phyloP scores from a whole-genome alignment of 2,113 vertebrate species.

The Thinocorus orbignyianus region DNA sequence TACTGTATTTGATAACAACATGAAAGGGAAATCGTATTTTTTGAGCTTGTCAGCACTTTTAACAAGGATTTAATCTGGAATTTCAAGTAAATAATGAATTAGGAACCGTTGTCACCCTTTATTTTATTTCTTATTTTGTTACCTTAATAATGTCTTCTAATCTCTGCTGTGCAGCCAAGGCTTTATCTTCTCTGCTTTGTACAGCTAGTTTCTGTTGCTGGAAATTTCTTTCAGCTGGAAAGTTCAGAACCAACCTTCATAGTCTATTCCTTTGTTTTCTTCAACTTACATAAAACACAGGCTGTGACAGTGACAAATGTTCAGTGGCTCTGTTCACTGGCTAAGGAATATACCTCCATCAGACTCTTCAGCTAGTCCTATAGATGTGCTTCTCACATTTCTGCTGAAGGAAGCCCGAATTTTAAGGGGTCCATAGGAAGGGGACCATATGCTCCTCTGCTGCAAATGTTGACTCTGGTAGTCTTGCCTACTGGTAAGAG shows the following conservation, averaged over 20 bases:
- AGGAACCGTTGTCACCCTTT: background rate
- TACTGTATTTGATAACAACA: background rate
- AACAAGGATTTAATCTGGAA: background rate
- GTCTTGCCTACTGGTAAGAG: background rate
- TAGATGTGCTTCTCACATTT: background rate
- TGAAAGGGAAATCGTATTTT: background rate
- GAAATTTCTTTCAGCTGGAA: background rate
- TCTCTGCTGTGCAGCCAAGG: background rate
- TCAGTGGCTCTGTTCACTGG: background rate
- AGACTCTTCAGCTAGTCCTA: rapidly evolving
- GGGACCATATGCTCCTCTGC: background rate
- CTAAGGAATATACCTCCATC: background rate
- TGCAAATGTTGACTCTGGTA: background rate
- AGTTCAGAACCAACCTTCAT: background rate
- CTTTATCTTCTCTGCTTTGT: background rate
- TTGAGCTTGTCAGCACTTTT: background rate
- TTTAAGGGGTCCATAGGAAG: background rate
- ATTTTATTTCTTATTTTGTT: background rate
- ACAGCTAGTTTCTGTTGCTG: background rate
- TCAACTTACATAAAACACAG: background rate
- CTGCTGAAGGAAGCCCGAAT: background rate
- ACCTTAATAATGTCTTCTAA: background rate
- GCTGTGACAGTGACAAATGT: background rate
- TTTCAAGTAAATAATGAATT: background rate
- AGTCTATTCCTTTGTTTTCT: background rate